Evolutionary conservation across 2,797 vertebrate genomes (phyloP).

Genomic region (Muscicapa striata): DNA sequence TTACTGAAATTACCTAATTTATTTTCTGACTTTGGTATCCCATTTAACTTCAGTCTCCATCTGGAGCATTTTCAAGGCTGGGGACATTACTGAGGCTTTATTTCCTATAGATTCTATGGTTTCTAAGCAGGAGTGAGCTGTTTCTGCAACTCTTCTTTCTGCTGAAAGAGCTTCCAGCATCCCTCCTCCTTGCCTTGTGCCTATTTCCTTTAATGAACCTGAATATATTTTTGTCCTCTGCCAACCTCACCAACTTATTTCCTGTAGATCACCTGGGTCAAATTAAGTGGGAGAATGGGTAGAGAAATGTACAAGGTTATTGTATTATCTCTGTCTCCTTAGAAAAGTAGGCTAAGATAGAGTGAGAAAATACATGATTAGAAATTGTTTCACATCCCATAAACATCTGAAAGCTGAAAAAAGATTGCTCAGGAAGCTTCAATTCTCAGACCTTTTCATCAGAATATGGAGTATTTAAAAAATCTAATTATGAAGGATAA

Average conservation of each 20-base stretch:
- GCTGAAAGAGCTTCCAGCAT: neutral
- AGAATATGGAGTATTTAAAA: neutral
- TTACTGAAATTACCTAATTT: neutral
- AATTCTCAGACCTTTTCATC: neutral
- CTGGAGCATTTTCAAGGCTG: neutral
- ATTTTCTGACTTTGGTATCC: neutral
- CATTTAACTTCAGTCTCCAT: neutral
- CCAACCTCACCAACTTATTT: neutral
- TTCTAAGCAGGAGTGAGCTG: neutral
- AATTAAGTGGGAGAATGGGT: neutral
- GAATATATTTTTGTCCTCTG: neutral
- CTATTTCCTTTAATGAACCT: neutral
- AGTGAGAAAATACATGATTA: neutral
- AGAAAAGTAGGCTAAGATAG: neutral
- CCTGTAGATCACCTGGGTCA: neutral
- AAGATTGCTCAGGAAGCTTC: neutral
- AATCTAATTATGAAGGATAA: neutral
- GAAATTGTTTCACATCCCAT: neutral
- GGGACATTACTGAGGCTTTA: neutral
- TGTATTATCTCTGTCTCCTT: neutral
- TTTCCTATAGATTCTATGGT: neutral
- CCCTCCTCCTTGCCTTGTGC: neutral
- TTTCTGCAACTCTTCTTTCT: neutral
- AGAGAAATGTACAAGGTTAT: neutral
- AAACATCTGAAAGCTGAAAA: neutral